These are phyloP conservation scores for Acleris emargana DNA, from an alignment of 2,888 invertebrate genomes.

Conservation along the genomic window DNA sequence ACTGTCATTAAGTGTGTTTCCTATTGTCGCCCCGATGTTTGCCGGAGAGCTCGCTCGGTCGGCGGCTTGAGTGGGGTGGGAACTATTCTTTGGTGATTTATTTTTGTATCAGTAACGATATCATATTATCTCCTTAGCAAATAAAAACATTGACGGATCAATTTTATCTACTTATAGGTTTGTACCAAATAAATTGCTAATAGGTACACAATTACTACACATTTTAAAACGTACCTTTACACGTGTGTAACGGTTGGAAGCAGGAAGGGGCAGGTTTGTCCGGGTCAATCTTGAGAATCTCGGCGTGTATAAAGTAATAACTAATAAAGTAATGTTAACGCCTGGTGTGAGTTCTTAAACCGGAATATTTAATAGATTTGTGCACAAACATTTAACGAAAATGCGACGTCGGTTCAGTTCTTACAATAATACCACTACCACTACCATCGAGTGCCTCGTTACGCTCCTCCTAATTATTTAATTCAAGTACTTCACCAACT, in stretches of 20 bases:
- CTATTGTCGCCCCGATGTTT: conserved; percentile 66
- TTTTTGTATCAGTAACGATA: conserved; percentile 46
- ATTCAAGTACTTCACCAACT: conserved; percentile 47
- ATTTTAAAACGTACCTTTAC: too few species aligned
- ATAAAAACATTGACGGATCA: neutral
- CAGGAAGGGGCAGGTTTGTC: neutral
- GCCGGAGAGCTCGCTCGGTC: conserved; percentile 66
- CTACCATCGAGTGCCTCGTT: conserved; percentile 55
- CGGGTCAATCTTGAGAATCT: neutral
- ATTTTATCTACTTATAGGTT: too few species aligned
- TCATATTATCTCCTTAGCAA: neutral
- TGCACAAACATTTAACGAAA: conserved; percentile 26
- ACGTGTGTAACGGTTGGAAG: too few species aligned
- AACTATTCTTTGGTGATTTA: conserved; percentile 56
- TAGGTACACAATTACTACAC: too few species aligned
- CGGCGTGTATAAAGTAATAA: conserved; percentile 10
- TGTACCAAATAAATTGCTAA: too few species aligned
- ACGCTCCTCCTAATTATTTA: conserved; percentile 67
- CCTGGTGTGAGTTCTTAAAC: conserved; percentile 19
- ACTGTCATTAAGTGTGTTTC: conserved; percentile 73
- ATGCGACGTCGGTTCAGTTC: conserved; percentile 28
- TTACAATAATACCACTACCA: conserved; percentile 39
- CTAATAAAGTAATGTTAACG: conserved; percentile 13
- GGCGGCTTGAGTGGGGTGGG: conserved; percentile 57
- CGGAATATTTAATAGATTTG: conserved; percentile 1